Conservation (phyloP, 2,797 vertebrate genomes). For the Bovichtus diacanthus region DNA sequence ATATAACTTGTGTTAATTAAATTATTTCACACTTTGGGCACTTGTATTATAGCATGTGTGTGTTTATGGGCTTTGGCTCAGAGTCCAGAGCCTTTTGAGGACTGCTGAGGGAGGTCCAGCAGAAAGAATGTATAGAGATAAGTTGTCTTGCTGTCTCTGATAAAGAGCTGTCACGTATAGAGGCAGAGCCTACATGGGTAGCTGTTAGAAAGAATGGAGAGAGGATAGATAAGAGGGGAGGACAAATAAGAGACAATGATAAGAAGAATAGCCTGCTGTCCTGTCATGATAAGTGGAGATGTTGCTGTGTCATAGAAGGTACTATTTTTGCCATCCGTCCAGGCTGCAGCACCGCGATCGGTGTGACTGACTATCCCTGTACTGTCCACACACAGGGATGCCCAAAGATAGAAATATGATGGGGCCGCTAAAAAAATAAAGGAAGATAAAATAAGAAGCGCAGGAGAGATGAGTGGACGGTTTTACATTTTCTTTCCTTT, state of each 20-base stretch:
- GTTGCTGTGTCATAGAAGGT: conserved; percentile 33
- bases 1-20: background rate
- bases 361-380: conserved; percentile 45
- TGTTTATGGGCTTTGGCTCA: conserved; percentile 7
- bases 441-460: conserved; percentile 1
- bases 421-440: background rate
- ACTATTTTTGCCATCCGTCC: conserved; percentile 61
- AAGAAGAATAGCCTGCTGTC: conserved; percentile 42
- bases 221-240: conserved; percentile 32
- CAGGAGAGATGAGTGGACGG: background rate
- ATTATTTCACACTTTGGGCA: background rate
- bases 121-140: conserved; percentile 55
- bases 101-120: conserved; percentile 18
- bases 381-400: conserved; percentile 8
- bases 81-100: conserved; percentile 3
- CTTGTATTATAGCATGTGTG: conserved; percentile 14
- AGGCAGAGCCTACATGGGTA: conserved; percentile 10
- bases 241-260: conserved; percentile 51
- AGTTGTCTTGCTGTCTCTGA: conserved; percentile 46
- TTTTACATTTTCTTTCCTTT: conserved; percentile 7
- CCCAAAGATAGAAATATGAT: conserved; percentile 8
- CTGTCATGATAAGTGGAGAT: conserved; percentile 48
- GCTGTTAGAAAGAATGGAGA: conserved; percentile 7
- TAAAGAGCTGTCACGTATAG: conserved; percentile 49
- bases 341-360: conserved; percentile 37